Conservation (phyloP, 2,888 invertebrate species). For the Papilio elwesi region DNA sequence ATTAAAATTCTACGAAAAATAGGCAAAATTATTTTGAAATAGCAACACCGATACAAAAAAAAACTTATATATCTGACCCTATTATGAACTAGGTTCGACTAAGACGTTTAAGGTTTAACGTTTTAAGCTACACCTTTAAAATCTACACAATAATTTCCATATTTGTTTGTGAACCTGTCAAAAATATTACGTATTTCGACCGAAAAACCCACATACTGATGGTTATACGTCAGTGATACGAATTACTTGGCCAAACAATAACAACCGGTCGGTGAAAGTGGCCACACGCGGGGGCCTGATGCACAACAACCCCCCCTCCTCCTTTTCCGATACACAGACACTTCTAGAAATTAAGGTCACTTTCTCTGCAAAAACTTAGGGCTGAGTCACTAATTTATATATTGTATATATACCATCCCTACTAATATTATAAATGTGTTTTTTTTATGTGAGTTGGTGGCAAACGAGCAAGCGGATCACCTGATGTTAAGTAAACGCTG, state of each 20-base stretch:
- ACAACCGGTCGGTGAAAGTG: conserved; percentile 32
- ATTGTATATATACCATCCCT: background rate
- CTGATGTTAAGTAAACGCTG: too few relatives aligned
- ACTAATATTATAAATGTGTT: too few relatives aligned
- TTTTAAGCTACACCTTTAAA: too few relatives aligned
- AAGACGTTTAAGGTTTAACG: too few relatives aligned
- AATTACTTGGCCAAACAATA: conserved; percentile 26
- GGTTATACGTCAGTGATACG: background rate
- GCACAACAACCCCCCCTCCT: background rate
- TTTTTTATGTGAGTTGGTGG: too few relatives aligned
- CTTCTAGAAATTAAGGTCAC: conserved; percentile 32
- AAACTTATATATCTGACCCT: too few relatives aligned
- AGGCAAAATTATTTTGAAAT: background rate
- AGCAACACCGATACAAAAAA: too few relatives aligned
- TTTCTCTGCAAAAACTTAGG: conserved; percentile 31
- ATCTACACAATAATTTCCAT: too few relatives aligned
- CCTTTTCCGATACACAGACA: background rate
- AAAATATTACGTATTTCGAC: conserved; percentile 8
- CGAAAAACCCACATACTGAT: background rate
- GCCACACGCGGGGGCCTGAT: background rate
- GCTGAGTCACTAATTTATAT: conserved; percentile 16
- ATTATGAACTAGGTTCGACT: too few relatives aligned
- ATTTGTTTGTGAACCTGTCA: background rate
- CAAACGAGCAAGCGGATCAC: too few relatives aligned
- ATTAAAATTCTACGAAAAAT: background rate